Evolutionary conservation across 92 coral and sea anemone species (phyloP).

Genomic region (Plumapathes pennacea): DNA sequence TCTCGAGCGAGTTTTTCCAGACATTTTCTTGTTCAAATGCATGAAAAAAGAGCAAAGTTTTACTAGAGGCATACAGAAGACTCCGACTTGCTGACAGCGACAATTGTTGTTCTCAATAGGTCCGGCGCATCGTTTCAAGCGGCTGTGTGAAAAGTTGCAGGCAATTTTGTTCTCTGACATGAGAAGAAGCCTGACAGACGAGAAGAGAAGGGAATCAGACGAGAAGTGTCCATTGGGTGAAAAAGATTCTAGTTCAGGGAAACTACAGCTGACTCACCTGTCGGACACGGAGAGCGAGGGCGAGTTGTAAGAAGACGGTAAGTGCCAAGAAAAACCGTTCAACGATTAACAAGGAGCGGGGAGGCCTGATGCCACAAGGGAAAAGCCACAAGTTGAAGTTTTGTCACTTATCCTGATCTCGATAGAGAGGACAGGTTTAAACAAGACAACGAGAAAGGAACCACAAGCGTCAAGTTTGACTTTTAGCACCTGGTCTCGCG

Average conservation of each 20-base stretch:
- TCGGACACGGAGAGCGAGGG: constrained; percentile 96
- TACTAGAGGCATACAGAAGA: background rate
- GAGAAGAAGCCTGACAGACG: constrained; percentile 54
- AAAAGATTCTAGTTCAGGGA: constrained; percentile 31
- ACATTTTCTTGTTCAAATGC: background rate
- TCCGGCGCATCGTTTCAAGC: constrained; percentile 89
- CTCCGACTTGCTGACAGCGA: background rate
- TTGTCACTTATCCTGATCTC: no score
- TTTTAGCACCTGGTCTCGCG: no score
- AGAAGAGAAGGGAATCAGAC: constrained; percentile 37
- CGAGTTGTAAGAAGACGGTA: constrained; percentile 54
- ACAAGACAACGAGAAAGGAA: no score
- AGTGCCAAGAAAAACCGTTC: constrained; percentile 20
- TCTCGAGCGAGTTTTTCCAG: background rate
- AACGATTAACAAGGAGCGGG: background rate
- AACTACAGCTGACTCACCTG: constrained; percentile 69
- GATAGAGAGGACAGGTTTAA: no score
- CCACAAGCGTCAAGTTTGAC: no score
- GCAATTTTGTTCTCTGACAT: constrained; percentile 70
- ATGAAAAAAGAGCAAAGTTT: background rate
- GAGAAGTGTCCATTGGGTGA: constrained; percentile 44
- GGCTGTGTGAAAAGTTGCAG: constrained; percentile 91
- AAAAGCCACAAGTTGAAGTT: no score
- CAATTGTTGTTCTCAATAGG: constrained; percentile 32
- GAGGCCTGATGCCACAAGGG: no score